phyloP scores from a whole-genome alignment of 2,888 invertebrate species.

The Lissonota sp. region DNA sequence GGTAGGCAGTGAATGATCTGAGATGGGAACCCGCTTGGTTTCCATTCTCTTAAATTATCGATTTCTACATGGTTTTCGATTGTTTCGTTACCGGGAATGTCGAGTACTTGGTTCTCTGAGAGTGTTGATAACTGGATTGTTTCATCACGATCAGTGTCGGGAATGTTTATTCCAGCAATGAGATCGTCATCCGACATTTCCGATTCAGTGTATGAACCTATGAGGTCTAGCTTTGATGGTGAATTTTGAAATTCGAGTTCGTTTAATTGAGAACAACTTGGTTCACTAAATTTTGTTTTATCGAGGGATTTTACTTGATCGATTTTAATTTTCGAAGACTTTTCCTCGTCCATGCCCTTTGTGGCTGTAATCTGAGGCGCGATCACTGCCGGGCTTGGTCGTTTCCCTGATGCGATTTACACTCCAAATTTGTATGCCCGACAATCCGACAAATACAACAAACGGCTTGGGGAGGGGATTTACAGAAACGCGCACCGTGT shows the following conservation, averaged over 20 bases:
- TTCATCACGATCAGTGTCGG: background rate
- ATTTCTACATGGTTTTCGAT: background rate
- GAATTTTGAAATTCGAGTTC: background rate
- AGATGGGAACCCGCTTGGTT: background rate
- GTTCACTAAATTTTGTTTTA: background rate
- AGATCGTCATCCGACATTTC: background rate
- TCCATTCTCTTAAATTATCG: background rate
- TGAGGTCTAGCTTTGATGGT: background rate
- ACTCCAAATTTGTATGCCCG: constrained; percentile 48
- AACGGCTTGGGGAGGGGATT: constrained; percentile 16
- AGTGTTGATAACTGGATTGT: background rate
- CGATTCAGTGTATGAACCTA: background rate
- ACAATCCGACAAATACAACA: constrained; percentile 32
- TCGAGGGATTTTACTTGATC: constrained; percentile 18
- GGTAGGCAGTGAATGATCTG: background rate
- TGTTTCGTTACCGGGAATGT: too few species aligned
- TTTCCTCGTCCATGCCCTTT: constrained; percentile 47
- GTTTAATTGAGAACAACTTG: background rate
- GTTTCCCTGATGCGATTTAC: constrained; percentile 55
- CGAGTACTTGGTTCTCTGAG: background rate
- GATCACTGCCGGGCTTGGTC: constrained; percentile 43
- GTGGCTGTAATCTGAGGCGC: constrained; percentile 46
- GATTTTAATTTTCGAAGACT: constrained; percentile 8
- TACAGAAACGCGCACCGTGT: constrained; percentile 45
- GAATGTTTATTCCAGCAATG: too few species aligned